These are phyloP conservation scores for Pogona vitticeps DNA, from an alignment of 2,113 vertebrate genomes.

Conservation along the genomic window DNA sequence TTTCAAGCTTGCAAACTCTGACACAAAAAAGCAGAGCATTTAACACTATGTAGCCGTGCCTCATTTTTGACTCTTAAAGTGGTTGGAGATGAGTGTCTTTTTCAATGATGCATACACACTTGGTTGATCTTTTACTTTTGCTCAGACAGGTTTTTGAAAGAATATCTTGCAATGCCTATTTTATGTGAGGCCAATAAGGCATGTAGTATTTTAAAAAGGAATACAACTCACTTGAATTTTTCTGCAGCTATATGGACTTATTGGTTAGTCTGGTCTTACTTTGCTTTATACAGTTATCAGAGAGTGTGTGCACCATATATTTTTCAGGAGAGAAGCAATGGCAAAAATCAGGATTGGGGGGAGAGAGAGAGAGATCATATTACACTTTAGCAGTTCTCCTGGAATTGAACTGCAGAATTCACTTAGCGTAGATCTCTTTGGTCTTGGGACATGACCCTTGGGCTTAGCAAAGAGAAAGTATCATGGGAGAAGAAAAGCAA, in stretches of 20 bases:
- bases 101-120: not conserved
- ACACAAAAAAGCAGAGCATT: not conserved
- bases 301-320: not conserved
- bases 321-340: not conserved
- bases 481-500: conserved; percentile 11
- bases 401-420: not conserved
- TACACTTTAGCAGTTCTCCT: not conserved
- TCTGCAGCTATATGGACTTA: not conserved
- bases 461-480: conserved; percentile 13
- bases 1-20: too few relatives aligned
- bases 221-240: not conserved
- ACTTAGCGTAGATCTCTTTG: not conserved
- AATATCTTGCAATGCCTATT: not conserved
- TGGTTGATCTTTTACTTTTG: not conserved
- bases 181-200: too few relatives aligned
- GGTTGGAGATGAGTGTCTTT: not conserved
- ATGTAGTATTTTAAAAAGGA: not conserved
- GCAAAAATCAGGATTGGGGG: too few relatives aligned
- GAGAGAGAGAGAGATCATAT: too few relatives aligned
- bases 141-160: not conserved
- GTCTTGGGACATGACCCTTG: conserved; percentile 2
- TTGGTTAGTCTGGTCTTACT: not conserved
- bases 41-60: not conserved
- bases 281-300: not conserved
- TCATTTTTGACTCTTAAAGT: not conserved